Evolutionary conservation across 2,113 vertebrate genomes (phyloP).

Genomic region (Dromaius novaehollandiae): DNA sequence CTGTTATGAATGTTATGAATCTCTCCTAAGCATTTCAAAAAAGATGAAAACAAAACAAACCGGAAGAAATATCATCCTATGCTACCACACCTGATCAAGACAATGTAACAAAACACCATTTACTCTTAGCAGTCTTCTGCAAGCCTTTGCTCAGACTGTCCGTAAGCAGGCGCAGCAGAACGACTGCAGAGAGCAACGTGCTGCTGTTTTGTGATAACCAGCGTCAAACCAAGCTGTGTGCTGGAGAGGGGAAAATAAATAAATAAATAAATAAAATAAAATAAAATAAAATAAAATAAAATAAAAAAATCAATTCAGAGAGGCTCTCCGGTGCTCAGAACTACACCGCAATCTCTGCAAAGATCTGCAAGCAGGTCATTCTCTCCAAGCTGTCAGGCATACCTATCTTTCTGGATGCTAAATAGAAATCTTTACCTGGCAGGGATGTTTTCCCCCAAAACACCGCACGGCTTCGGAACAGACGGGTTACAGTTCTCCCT

Average conservation of each 20-base stretch:
- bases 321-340: neutral
- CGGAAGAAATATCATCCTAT: neutral
- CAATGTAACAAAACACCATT: neutral
- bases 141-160: neutral
- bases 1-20: neutral
- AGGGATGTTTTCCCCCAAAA: neutral
- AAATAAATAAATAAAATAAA: no score
- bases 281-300: no score
- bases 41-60: constrained; percentile 1
- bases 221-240: neutral
- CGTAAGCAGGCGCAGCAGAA: neutral
- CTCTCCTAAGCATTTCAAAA: neutral
- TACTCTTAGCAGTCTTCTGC: neutral
- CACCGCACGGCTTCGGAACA: neutral
- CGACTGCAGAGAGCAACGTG: neutral
- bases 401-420: neutral
- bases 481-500: neutral
- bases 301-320: neutral
- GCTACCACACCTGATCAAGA: accelerated
- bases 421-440: neutral
- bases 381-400: neutral
- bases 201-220: neutral
- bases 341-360: neutral
- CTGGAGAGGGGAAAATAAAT: no score
- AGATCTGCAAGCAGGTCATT: neutral